These are phyloP conservation scores for Sebastiscus albofasciatus DNA, from an alignment of 2,797 vertebrate species.

Conservation along the genomic window DNA sequence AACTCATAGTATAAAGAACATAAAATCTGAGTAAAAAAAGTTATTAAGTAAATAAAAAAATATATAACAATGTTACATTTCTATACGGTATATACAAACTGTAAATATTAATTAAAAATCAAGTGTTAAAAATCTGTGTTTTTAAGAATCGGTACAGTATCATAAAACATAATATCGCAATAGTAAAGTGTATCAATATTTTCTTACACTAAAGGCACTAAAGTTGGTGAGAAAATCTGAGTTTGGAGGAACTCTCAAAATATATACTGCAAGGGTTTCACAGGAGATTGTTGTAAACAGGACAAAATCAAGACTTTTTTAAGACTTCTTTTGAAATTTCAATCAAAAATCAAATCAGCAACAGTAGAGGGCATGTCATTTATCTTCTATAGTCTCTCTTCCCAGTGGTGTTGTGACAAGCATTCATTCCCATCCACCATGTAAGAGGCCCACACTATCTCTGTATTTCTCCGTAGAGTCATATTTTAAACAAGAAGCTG, in stretches of 20 bases:
- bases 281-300: background rate
- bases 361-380: background rate
- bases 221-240: background rate
- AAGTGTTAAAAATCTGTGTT: fast-evolving
- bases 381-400: background rate
- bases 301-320: background rate
- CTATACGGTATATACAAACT: too few relatives aligned
- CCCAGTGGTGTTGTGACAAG: background rate
- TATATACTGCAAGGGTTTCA: background rate
- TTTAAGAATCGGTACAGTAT: too few relatives aligned
- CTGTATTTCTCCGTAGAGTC: slow-evolving; percentile 81
- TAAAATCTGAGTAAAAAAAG: too few relatives aligned
- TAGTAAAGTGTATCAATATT: fast-evolving
- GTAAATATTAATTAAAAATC: fast-evolving
- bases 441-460: slow-evolving; percentile 60
- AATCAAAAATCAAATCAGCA: background rate
- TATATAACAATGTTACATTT: too few relatives aligned
- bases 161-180: fast-evolving
- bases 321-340: background rate
- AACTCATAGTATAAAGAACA: too few relatives aligned
- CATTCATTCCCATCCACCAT: slow-evolving; percentile 17
- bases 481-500: slow-evolving; percentile 83
- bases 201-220: background rate
- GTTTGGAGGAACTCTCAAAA: background rate
- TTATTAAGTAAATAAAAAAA: too few relatives aligned